Evolutionary conservation across 2,888 invertebrate species (phyloP), one percentile per base, ranked within the genome.

Genomic region (Drosophila limbata): DNA sequence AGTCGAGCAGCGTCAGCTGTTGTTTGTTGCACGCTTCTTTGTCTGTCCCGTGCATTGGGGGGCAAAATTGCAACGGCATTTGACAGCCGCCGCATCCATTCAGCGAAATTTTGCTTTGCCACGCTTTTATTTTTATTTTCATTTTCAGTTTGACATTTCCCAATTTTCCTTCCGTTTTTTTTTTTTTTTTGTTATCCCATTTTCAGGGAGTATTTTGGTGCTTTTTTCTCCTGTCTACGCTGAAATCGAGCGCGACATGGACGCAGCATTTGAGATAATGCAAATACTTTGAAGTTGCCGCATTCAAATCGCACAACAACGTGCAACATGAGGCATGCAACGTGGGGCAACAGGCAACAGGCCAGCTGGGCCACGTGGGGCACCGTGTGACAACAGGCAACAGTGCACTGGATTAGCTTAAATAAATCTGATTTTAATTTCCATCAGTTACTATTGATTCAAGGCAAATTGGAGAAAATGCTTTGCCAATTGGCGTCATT

Each of bases 81-180:
- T 88, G 84, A 80, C 84, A 84, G 89, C 73, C 82, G 77, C 70
- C 88, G 71, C 84, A 77, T 85, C 68, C 77, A 75, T 83, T 80
- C 88, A 85, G 68, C 70, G 57, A 71, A 77, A 80, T 74, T 86
- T 56, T 71, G 66, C 70, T 64, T 73, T 79, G 53, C 73, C 66
- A 40, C 53, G 21, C 56, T 60, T 40, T 25, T 45, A 21, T 56
- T 37, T 47, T 57, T 37, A 57, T 60, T 60, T 40, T 25, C 37
- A 25, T 57, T 37, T 47, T 57, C 56, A 57, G 25, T 57, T 47
- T 35, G 37, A 45, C 56, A 47, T 45, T 47, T 57, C 35, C 37
- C 56, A 57, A 57, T 37, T 57, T 47, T 25, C 15, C 28, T 13
- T 25, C 9, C 10, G 4, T 40, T 40, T 39, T 13, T 2, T 17